A percentile compares a stretch with the other conserved stretches of the same genome.
These are phyloP conservation scores for Cryptoleucopteryx plumbea DNA, from an alignment of 2,113 vertebrate genomes.

Conservation along the genomic window DNA sequence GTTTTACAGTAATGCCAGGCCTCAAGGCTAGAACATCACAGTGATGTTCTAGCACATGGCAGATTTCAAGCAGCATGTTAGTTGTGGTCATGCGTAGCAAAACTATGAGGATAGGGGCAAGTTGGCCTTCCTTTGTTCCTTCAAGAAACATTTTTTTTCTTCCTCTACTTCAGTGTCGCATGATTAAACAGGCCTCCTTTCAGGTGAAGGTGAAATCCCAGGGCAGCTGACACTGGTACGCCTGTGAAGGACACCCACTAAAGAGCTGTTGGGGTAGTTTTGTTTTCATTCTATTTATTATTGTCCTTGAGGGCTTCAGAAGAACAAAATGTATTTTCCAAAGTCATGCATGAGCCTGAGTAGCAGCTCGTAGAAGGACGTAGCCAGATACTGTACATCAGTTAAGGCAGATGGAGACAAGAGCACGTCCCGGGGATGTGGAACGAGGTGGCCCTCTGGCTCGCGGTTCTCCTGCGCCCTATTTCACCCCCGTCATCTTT, in stretches of 20 bases:
- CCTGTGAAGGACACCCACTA: slow-evolving; percentile 19
- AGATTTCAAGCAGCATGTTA: not conserved
- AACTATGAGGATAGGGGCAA: not conserved
- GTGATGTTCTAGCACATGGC: not conserved
- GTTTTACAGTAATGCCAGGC: not conserved
- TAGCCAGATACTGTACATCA: not conserved
- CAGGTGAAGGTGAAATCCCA: slow-evolving; percentile 16
- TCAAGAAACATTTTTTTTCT: not conserved
- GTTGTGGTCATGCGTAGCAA: not conserved
- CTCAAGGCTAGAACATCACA: not conserved
- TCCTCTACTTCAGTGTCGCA: not conserved
- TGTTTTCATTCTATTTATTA: slow-evolving; percentile 57
- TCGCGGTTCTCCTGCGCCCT: not conserved
- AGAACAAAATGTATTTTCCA: slow-evolving; percentile 41
- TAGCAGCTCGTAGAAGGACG: not conserved
- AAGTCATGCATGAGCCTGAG: slow-evolving; percentile 28
- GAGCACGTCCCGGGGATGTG: not conserved
- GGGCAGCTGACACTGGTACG: not conserved
- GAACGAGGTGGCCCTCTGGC: not conserved
- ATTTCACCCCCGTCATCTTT: not conserved
- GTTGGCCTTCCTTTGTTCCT: not conserved
- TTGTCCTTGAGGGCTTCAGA: slow-evolving; percentile 47
- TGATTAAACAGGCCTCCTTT: slow-evolving; percentile 14
- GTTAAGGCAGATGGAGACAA: not conserved
- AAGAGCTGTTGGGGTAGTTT: slow-evolving; percentile 10